These are phyloP conservation scores for Trissolcus japonicus DNA, from an alignment of 2,888 invertebrate species.

Conservation along the genomic window DNA sequence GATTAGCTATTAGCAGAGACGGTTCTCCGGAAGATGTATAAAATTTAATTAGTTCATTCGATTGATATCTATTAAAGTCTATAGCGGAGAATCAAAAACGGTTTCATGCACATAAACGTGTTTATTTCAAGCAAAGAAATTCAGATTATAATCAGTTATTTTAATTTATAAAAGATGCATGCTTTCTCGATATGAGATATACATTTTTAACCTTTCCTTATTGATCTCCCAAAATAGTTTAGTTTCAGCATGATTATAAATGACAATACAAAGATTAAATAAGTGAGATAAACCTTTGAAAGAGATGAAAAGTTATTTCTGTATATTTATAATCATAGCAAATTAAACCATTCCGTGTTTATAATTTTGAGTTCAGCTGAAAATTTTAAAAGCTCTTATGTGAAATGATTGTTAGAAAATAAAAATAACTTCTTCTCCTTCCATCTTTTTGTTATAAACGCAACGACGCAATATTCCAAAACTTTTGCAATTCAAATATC, in stretches of 20 bases:
- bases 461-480: conserved; percentile 44
- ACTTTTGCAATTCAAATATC: conserved; percentile 56
- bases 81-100: conserved; percentile 18
- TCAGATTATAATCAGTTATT: conserved; percentile 2
- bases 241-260: conserved; percentile 7
- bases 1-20: conserved; percentile 18
- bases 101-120: conserved; percentile 37
- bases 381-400: not conserved
- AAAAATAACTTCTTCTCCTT: not conserved
- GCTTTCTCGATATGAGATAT: conserved; percentile 23
- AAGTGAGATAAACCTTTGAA: no score
- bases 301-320: not conserved
- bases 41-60: conserved; percentile 47
- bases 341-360: not conserved
- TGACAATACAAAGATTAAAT: not conserved
- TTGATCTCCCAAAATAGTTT: conserved; percentile 13
- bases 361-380: not conserved
- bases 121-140: conserved; percentile 36
- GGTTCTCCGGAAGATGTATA: conserved; percentile 34
- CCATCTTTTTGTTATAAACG: conserved; percentile 36
- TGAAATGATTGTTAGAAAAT: not conserved
- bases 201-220: conserved; percentile 20
- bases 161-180: conserved; percentile 6
- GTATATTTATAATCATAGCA: no score
- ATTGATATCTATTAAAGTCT: not conserved